Conservation (phyloP, 2,797 vertebrate genomes). For the Phoxinus dragarum region DNA sequence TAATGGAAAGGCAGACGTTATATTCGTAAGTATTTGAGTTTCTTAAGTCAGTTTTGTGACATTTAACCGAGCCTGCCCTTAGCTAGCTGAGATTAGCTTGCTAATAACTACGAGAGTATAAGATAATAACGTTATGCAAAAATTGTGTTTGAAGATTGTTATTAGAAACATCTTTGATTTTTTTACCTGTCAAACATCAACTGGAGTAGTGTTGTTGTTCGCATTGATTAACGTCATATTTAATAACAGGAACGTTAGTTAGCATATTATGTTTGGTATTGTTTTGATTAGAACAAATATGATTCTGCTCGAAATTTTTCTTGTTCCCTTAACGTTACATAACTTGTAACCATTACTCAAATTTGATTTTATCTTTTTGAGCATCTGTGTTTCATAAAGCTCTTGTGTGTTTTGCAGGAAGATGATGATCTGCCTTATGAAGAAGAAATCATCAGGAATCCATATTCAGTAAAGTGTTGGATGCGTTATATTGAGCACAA, state of each 20-base stretch:
- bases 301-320: neutral
- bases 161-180: neutral
- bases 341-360: neutral
- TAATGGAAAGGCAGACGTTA: constrained; percentile 73
- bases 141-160: neutral
- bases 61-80: neutral
- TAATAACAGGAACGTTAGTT: neutral
- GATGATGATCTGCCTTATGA: constrained; percentile 94
- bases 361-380: neutral
- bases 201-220: neutral
- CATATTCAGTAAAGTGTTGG: constrained; percentile 94
- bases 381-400: neutral
- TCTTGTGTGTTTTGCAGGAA: constrained; percentile 73
- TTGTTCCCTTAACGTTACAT: neutral
- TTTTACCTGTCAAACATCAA: neutral
- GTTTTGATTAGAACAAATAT: neutral
- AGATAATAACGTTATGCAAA: neutral
- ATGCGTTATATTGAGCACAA: constrained; percentile 93
- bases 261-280: neutral
- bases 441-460: constrained; percentile 93
- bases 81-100: constrained; percentile 33
- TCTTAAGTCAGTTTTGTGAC: neutral
- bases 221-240: neutral
- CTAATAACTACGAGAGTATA: constrained; percentile 22
- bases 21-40: constrained; percentile 75